Conservation (phyloP, 2,888 invertebrate species). For the Oscheius myriophilus region DNA sequence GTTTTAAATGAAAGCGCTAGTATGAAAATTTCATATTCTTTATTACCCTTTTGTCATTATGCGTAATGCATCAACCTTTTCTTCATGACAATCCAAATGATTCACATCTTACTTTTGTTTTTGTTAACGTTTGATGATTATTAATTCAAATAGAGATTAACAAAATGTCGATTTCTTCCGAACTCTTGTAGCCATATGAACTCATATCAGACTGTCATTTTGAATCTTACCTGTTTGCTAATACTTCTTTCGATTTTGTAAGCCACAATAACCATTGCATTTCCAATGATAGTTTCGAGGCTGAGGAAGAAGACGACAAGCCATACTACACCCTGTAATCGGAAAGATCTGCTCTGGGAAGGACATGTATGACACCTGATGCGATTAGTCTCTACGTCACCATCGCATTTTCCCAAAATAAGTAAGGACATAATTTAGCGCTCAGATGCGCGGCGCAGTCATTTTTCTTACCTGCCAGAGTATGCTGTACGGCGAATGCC, state of each 20-base stretch:
- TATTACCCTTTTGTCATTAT: too few relatives aligned
- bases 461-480: conserved; percentile 44
- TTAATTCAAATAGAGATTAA: too few relatives aligned
- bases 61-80: too few relatives aligned
- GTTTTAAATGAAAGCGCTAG: too few relatives aligned
- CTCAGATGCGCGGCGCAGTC: neutral
- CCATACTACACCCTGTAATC: conserved; percentile 61
- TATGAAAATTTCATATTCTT: too few relatives aligned
- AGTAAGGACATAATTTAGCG: neutral
- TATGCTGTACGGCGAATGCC: conserved; percentile 56
- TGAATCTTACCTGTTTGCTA: conserved; percentile 64
- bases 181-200: too few relatives aligned
- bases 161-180: neutral
- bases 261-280: conserved; percentile 69
- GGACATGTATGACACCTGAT: conserved; percentile 13
- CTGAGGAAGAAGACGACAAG: conserved; percentile 58
- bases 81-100: too few relatives aligned
- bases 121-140: neutral
- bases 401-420: conserved; percentile 6
- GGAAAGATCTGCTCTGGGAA: conserved; percentile 5
- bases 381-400: conserved; percentile 30
- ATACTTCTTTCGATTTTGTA: conserved; percentile 67
- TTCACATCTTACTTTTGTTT: neutral
- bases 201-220: neutral
- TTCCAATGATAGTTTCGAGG: conserved; percentile 69